Evolutionary conservation across 2,888 invertebrate species (phyloP).

Genomic region (Cephus pygmeus): DNA sequence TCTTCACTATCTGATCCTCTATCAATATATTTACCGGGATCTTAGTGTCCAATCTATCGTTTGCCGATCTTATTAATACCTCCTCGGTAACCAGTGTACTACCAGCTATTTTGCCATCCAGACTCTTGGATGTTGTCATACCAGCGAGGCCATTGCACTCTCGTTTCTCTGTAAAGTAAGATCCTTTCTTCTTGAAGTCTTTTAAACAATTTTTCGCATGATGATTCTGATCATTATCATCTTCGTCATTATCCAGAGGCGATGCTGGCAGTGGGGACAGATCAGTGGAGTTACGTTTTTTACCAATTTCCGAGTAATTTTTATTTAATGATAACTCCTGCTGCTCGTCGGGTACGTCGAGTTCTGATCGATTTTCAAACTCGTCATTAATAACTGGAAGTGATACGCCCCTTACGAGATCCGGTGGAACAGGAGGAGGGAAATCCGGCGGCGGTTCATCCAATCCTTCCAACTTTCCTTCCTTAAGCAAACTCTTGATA

Average conservation of each 20-base stretch:
- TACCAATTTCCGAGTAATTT: neutral
- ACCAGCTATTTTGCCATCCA: constrained; percentile 36
- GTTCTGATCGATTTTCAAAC: constrained; percentile 68
- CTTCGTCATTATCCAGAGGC: constrained; percentile 70
- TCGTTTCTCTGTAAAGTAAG: constrained; percentile 22
- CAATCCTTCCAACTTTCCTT: constrained; percentile 70
- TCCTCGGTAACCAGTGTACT: constrained; percentile 28
- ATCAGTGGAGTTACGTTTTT: constrained; percentile 38
- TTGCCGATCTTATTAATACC: constrained; percentile 24
- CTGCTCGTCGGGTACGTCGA: constrained; percentile 79
- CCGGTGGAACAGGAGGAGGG: constrained; percentile 72
- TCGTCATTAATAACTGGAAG: constrained; percentile 74
- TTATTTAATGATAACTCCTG: constrained; percentile 67
- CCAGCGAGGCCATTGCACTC: constrained; percentile 48
- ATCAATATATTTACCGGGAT: constrained; percentile 61
- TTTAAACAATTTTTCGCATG: constrained; percentile 22
- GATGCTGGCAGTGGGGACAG: constrained; percentile 67
- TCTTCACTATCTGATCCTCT: constrained; percentile 63
- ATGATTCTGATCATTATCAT: constrained; percentile 24
- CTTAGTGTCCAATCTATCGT: constrained; percentile 42
- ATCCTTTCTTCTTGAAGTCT: constrained; percentile 17
- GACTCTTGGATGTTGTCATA: constrained; percentile 42
- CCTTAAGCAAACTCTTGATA: constrained; percentile 78
- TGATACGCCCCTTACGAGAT: constrained; percentile 76
- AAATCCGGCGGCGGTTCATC: constrained; percentile 72